Base-by-base conservation (phyloP, 2,113 vertebrate species). In the Cettia cetti region DNA sequence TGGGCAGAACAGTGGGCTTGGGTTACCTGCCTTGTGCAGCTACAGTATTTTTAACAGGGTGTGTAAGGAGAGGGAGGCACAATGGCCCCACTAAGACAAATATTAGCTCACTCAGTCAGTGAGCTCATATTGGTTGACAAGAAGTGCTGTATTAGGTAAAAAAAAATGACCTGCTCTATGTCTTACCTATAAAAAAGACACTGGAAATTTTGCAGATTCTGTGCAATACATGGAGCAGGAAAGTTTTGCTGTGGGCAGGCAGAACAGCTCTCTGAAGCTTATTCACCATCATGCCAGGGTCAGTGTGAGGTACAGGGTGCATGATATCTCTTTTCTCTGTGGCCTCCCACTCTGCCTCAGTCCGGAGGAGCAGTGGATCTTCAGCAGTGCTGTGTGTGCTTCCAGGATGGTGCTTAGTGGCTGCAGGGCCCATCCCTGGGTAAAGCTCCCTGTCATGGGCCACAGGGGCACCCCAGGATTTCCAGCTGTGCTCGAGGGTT, bases 371-470 rank as follows among this genome's bases (percentile, higher is more conserved):
- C 68, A 50, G 44, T 20, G 31, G 42, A 15, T 74, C n/a, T 39
- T 31, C 45, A 70, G 59, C 18, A 30, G 31, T 10, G 27, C 28
- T 42, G 53, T 22, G 16, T 31, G 19, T 9, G 45, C 15, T 11
- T 56, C 52, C 59, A 66, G 9, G 50, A 60, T 0, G 0, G 8
- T 49, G 44, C 45, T 75, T 26, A 1, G 8, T 45, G 70, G 17
- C 7, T 2, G 8, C 2, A 1, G 10, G 11, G 17, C 33, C 28
- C 65, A 60, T 28, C 23, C 35, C n/a, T 30, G 17, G 28, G 19
- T 52, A 69, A 35, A 56, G 6, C 39, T 79, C 33, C 2, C 0
- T 24, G 0, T 39, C 22, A 1, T 53, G 65, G 60, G 23, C 35
- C 39, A 52, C 35, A 26, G 76, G 28, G 35, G 18, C 42, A 53